Percentiles rank a stretch among this genome's conserved stretches.
Conservation (phyloP, 2,888 invertebrate genomes). For the Phymatocera aterrima region DNA sequence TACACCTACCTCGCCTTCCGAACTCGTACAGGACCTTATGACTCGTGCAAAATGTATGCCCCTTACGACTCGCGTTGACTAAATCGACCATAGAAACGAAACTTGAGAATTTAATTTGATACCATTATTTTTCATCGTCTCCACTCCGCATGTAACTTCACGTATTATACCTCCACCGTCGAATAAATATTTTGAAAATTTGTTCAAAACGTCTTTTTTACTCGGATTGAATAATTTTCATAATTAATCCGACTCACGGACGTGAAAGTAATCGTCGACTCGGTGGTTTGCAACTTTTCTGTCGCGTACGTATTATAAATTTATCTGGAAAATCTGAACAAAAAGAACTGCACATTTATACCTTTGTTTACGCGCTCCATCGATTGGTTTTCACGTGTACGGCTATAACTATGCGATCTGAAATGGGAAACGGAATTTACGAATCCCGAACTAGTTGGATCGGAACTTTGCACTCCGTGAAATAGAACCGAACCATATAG, state of each 20-base stretch:
- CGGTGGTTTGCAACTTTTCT: too few relatives aligned
- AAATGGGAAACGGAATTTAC: neutral
- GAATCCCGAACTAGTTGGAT: neutral
- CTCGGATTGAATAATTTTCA: neutral
- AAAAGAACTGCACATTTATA: neutral
- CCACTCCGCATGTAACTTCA: neutral
- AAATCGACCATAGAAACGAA: slow-evolving; percentile 41
- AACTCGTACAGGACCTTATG: slow-evolving; percentile 64
- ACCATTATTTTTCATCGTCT: slow-evolving; percentile 41
- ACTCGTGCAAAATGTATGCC: slow-evolving; percentile 71
- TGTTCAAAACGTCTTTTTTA: too few relatives aligned
- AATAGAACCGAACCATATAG: too few relatives aligned
- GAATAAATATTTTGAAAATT: neutral
- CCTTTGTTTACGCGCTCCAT: neutral
- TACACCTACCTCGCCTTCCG: slow-evolving; percentile 53
- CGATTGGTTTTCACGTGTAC: neutral
- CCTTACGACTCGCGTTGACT: slow-evolving; percentile 46
- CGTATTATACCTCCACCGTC: neutral
- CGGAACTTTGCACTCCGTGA: neutral
- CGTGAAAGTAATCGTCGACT: too few relatives aligned
- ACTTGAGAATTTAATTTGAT: slow-evolving; percentile 30
- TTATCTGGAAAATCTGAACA: too few relatives aligned
- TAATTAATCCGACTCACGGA: too few relatives aligned
- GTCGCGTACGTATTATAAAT: too few relatives aligned
- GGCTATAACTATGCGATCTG: too few relatives aligned